Percentiles rank a stretch among this genome's conserved stretches.
Evolutionary conservation across 2,888 invertebrate species (phyloP).

Genomic region (Amiota mariae): DNA sequence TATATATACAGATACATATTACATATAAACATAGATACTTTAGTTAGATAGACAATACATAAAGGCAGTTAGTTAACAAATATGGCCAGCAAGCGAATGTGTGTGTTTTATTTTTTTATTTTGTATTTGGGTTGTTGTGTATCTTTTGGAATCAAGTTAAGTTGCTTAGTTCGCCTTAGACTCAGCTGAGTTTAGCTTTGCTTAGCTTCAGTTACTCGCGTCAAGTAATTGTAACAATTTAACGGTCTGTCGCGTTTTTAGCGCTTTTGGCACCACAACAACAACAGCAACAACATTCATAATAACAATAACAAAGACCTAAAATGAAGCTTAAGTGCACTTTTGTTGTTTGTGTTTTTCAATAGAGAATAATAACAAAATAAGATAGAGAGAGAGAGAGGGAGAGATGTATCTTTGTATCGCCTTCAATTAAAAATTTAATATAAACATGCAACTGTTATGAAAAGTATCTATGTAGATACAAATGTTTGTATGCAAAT

Average conservation of each 20-base stretch:
- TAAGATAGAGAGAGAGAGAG: background rate
- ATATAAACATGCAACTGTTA: background rate
- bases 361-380: no score
- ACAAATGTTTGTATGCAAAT: background rate
- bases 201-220: slow-evolving; percentile 13
- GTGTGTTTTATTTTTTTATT: no score
- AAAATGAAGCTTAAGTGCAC: slow-evolving; percentile 14
- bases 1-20: no score
- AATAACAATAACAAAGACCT: background rate
- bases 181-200: background rate
- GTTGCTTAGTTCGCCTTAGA: slow-evolving; percentile 1
- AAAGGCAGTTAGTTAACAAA: slow-evolving; percentile 8
- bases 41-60: background rate
- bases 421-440: background rate
- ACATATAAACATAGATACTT: background rate
- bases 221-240: slow-evolving; percentile 72
- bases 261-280: slow-evolving; percentile 58
- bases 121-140: slow-evolving; percentile 1
- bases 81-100: slow-evolving; percentile 13
- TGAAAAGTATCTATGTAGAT: background rate
- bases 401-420: background rate
- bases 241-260: slow-evolving; percentile 70
- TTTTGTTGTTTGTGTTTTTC: background rate
- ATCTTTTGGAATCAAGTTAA: slow-evolving; percentile 11
- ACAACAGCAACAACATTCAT: background rate